phyloP scores from a whole-genome alignment of 1,140 invertebrate genomes.

The Pectinophora gossypiella region DNA sequence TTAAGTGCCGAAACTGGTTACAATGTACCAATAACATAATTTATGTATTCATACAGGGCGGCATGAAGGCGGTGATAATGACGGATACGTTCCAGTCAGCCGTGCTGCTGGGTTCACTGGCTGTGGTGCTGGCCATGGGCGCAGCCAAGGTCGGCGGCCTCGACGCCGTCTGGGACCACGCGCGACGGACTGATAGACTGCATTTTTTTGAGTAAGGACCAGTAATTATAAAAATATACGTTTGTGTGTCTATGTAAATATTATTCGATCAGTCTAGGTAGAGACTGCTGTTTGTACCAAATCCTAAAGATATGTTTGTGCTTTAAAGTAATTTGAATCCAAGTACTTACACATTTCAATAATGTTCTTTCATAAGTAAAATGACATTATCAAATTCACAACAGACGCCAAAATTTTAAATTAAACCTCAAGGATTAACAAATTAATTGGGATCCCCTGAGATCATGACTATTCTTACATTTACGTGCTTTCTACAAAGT shows the following conservation, averaged over 20 bases:
- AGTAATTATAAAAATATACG: no score
- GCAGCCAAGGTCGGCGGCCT: conserved; percentile 82
- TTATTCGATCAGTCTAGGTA: no score
- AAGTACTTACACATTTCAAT: no score
- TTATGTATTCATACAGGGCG: no score
- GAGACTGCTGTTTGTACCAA: no score
- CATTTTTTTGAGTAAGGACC: conserved; percentile 89
- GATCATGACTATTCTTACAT: conserved; percentile 7
- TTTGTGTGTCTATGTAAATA: no score
- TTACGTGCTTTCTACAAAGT: conserved; percentile 19
- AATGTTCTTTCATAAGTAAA: not conserved
- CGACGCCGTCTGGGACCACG: conserved; percentile 80
- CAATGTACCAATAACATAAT: no score
- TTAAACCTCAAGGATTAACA: not conserved
- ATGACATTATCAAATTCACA: not conserved
- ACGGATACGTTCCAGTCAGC: conserved; percentile 90
- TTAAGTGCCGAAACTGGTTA: no score
- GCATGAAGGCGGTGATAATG: conserved; percentile 97
- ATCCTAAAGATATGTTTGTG: no score
- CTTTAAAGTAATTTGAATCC: no score
- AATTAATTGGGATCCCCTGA: conserved; percentile 9
- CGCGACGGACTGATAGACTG: conserved; percentile 79
- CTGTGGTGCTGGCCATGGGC: conserved; percentile 84
- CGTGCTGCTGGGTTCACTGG: conserved; percentile 78
- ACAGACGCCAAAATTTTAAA: not conserved